These are phyloP conservation scores for Lycocorax pyrrhopterus DNA, from an alignment of 2,113 vertebrate species.

Conservation along the genomic window DNA sequence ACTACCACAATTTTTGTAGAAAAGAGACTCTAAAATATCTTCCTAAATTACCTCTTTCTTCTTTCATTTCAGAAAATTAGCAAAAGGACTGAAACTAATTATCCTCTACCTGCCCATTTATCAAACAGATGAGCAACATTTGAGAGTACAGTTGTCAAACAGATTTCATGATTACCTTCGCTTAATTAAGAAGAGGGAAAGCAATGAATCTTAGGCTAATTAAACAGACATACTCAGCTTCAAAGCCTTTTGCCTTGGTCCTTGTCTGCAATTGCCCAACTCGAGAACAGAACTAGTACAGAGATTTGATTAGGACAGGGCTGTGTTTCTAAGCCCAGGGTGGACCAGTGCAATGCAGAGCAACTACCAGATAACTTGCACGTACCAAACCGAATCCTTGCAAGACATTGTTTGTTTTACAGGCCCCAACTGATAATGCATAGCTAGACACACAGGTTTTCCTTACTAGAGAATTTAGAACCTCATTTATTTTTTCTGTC, in stretches of 20 bases:
- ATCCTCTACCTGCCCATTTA: slow-evolving; percentile 60
- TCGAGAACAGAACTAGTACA: neutral
- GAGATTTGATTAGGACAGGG: neutral
- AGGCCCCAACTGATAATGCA: neutral
- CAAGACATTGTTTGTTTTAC: neutral
- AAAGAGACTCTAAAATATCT: neutral
- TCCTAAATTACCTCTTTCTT: slow-evolving; percentile 9
- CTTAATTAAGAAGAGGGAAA: slow-evolving; percentile 47
- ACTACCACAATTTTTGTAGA: neutral
- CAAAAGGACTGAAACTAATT: slow-evolving; percentile 58
- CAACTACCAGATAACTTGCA: neutral
- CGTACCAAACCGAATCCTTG: neutral
- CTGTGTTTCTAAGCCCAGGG: neutral
- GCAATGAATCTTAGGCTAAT: slow-evolving; percentile 54
- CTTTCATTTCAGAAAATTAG: slow-evolving; percentile 49
- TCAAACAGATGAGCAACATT: slow-evolving; percentile 60
- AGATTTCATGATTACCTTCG: slow-evolving; percentile 45
- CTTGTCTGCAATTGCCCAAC: neutral
- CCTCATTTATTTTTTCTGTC: neutral
- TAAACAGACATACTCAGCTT: slow-evolving; percentile 23
- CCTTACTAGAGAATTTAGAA: neutral
- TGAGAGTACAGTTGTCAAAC: slow-evolving; percentile 31
- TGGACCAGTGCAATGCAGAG: neutral
- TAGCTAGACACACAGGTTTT: neutral
- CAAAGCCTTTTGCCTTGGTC: neutral